Base-by-base conservation (phyloP, 2,113 vertebrate species). In the Embiotoca jacksoni region DNA sequence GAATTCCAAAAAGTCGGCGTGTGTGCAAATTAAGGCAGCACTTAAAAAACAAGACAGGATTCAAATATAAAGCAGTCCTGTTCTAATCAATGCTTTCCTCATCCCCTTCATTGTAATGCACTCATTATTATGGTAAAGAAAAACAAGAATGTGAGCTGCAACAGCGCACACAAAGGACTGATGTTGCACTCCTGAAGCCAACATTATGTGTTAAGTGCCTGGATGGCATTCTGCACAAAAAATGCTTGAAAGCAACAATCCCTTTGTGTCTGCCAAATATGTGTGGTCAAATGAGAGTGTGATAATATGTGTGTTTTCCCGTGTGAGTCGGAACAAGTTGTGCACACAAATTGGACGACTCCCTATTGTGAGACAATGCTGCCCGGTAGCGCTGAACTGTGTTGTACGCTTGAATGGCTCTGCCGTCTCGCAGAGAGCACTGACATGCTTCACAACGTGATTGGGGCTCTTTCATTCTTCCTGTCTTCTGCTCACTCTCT, bases 361-460 rank as follows among this genome's bases (percentile, higher is more conserved):
- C 54, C 67, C 63, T 16, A 0, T 30, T 8, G 52, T 0, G 49
- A 80, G 57, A 41, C 33, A 14, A 23, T 5, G 35, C 35, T 56
- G 41, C 10, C 47, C 58, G 53, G 56, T 56, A 35, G 52, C 2
- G n/a, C 35, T 54, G 60, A 63, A 70, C 58, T 81, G 58, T 64
- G 39, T 55, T 73, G 83, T 69, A 37, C 3, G 35, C 63, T 65
- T 68, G 49, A 74, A 68, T 39, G 62, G 35, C 49, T 78, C 63
- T 0, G 36, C 60, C 7, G 3, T 61, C 68, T 66, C 16, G 3
- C 52, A 52, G 62, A 78, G 69, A 77, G 68, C 41, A 2, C 75
- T n/a, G 78, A 72, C 56, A 69, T 41, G 74, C 79, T 86, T 81
- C 75, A 65, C 44, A 0, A 44, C 3, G 4, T 47, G 74, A 47